Conservation (phyloP, 2,113 vertebrate genomes). For the Myotis lucifugus region DNA sequence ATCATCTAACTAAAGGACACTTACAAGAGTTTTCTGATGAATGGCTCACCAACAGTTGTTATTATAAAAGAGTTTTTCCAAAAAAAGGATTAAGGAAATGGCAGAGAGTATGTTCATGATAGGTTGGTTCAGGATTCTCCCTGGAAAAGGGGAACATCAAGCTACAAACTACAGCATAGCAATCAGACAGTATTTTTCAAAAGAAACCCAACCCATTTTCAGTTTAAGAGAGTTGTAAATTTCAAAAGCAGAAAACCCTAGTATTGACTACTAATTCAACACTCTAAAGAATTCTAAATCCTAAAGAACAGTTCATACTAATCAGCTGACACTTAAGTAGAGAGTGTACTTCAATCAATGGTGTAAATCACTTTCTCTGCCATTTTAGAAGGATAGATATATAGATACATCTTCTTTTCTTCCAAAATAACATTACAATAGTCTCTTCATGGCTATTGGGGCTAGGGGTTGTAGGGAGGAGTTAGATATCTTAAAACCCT, state of each 20-base stretch:
- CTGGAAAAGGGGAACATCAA: conserved; percentile 83
- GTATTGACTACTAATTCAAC: neutral
- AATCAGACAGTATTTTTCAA: conserved; percentile 58
- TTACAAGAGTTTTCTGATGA: conserved; percentile 81
- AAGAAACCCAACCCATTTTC: conserved; percentile 32
- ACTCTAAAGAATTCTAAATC: neutral
- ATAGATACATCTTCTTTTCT: neutral
- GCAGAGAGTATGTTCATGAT: conserved; percentile 77
- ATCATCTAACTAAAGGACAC: conserved; percentile 79
- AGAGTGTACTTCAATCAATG: neutral
- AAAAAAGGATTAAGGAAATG: conserved; percentile 79
- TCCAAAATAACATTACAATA: conserved; percentile 44
- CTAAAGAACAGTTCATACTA: conserved; percentile 5
- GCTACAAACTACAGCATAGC: conserved; percentile 78
- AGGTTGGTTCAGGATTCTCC: conserved; percentile 79
- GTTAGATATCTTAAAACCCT: conserved; percentile 29
- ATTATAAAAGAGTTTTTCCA: conserved; percentile 78
- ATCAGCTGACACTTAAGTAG: neutral
- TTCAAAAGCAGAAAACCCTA: conserved; percentile 30
- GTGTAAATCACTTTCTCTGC: neutral
- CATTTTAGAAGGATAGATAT: neutral
- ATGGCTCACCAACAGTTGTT: conserved; percentile 80
- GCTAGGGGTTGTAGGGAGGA: rapidly evolving
- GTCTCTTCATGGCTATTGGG: neutral
- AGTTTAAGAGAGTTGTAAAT: conserved; percentile 37